Evolutionary conservation across 2,113 vertebrate genomes (phyloP), one percentile per base, ranked within the genome.

Genomic region (Dermatemys mawii): DNA sequence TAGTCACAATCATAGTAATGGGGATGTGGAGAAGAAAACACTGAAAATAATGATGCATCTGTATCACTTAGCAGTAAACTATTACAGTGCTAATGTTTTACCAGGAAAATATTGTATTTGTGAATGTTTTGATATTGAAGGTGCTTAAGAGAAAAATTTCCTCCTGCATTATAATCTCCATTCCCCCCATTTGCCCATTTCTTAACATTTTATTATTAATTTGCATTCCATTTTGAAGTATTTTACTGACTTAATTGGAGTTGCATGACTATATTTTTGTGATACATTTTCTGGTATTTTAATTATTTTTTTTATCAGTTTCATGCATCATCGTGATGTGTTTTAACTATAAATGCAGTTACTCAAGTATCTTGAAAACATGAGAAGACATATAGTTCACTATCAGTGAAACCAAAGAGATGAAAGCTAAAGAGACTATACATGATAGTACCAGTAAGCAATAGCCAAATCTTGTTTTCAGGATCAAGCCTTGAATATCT

Each of bases 11-110:
- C 85, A 60, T 0, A 53, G 4, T 5, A 49, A 87, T 11, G 44
- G 8, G 46, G 8, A 48, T 50, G 81, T 7, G 75, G 26, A 35
- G n/a, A 55, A 22, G 27, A 88, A 94, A 97, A 86, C 51, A 21
- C 55, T 82, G 49, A 87, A 90, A 95, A 48, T 78, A 94, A 87
- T 21, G 3, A 93, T 2, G 57, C 17, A 88, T 90, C 84, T 93
- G 21, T 11, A 90, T 17, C 51, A 87, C 91, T 70, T 53, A 6
- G 50, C 83, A 91, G 76, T 48, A 48, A 88, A 41, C 24, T 44
- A n/a, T 41, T 75, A 44, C 41, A 87, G 63, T 82, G 3, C 50
- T 75, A 83, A 3, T 19, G 44, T 75, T 94, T 87, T 21, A 86
- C 16, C 1, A 91, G 14, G 38, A 91, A 80, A 80, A 14, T 78